Percentiles rank a stretch among this genome's conserved stretches.
Conservation (phyloP, 2,888 invertebrate species). For the Ephialtes manifestator region DNA sequence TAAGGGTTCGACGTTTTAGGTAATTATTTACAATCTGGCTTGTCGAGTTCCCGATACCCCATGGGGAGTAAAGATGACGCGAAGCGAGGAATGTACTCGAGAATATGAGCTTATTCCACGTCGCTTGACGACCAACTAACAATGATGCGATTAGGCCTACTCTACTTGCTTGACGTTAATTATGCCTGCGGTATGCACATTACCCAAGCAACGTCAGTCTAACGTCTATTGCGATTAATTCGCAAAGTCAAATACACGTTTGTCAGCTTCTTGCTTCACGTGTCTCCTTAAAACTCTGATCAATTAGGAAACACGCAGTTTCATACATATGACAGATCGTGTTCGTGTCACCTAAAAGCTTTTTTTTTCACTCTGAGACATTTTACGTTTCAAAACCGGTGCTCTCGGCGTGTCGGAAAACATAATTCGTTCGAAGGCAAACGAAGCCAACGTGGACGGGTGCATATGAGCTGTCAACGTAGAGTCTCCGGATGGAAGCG, state of each 20-base stretch:
- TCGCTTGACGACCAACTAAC: constrained; percentile 81
- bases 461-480: constrained; percentile 64
- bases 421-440: constrained; percentile 50
- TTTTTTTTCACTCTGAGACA: constrained; percentile 52
- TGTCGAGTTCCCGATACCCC: constrained; percentile 56
- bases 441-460: constrained; percentile 22
- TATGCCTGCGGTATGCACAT: constrained; percentile 75
- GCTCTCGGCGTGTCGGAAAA: constrained; percentile 37
- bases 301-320: background rate
- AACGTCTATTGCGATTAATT: constrained; percentile 68
- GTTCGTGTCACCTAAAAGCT: constrained; percentile 61
- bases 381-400: constrained; percentile 55
- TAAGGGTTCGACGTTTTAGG: background rate
- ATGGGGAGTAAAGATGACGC: constrained; percentile 67
- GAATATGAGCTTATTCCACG: constrained; percentile 84
- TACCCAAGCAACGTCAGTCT: constrained; percentile 71
- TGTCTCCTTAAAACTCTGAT: background rate
- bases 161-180: constrained; percentile 76
- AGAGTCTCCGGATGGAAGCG: constrained; percentile 55
- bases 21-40: constrained; percentile 74
- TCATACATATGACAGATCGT: constrained; percentile 38
- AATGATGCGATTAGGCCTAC: constrained; percentile 82
- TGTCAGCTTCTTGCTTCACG: background rate
- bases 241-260: constrained; percentile 67
- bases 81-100: constrained; percentile 73